These are phyloP conservation scores for Luffia ferchaultella DNA, from an alignment of 2,888 invertebrate genomes.

Conservation along the genomic window DNA sequence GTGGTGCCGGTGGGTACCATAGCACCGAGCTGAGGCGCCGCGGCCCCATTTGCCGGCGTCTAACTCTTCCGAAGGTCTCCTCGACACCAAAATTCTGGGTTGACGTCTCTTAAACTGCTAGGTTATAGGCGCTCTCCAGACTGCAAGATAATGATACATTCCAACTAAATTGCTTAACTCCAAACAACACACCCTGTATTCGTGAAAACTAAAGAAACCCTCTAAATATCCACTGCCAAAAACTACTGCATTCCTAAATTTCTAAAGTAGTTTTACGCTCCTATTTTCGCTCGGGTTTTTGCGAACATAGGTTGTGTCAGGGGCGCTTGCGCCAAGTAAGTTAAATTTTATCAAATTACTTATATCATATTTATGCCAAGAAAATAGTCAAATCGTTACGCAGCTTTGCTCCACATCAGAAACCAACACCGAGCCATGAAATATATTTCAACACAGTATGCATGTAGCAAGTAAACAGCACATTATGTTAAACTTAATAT, in stretches of 20 bases:
- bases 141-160: background rate
- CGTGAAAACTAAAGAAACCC: background rate
- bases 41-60: slow-evolving; percentile 43
- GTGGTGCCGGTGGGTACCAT: slow-evolving; percentile 68
- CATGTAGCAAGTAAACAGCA: too few species aligned
- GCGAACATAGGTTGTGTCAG: background rate
- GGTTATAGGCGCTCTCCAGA: background rate
- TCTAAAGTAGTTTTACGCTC: background rate
- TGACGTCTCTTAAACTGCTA: background rate
- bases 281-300: background rate
- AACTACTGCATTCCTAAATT: background rate
- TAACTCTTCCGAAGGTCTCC: slow-evolving; percentile 49
- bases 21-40: slow-evolving; percentile 59
- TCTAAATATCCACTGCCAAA: background rate
- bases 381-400: too few species aligned
- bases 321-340: background rate
- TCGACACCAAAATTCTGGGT: slow-evolving; percentile 20
- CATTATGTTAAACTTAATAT: too few species aligned
- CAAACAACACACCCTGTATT: background rate
- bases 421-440: too few species aligned
- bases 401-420: too few species aligned
- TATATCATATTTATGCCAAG: too few species aligned
- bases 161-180: background rate
- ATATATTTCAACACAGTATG: too few species aligned
- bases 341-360: background rate